A percentile compares a stretch with the other conserved stretches of the same genome.
phyloP scores from a whole-genome alignment of 1,140 invertebrate species.

The Coenobita brevimanus region DNA sequence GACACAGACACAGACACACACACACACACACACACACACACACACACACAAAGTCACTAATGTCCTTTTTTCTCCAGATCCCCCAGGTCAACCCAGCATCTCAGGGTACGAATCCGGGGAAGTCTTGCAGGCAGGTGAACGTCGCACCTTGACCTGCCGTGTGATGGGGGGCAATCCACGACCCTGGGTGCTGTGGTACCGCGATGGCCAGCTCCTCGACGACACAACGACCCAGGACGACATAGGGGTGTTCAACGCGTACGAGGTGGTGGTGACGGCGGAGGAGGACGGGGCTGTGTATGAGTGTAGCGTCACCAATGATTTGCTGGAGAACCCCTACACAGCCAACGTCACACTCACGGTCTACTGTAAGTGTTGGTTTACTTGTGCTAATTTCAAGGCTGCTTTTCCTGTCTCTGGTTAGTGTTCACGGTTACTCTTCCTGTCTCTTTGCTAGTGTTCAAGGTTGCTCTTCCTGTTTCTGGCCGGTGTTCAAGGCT shows the following conservation, averaged over 20 bases:
- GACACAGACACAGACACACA: background rate
- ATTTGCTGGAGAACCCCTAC: constrained; percentile 82
- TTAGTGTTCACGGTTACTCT: background rate
- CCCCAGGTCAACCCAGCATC: constrained; percentile 49
- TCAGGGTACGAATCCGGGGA: constrained; percentile 50
- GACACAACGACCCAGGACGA: constrained; percentile 72
- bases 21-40: background rate
- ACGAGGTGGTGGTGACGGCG: constrained; percentile 48
- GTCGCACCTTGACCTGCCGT: constrained; percentile 43
- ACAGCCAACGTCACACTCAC: constrained; percentile 60
- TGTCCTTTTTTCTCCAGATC: constrained; percentile 26
- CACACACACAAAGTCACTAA: background rate
- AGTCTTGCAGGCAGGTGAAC: constrained; percentile 41
- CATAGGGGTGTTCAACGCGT: constrained; percentile 38
- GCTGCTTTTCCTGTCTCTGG: background rate
- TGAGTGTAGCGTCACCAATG: constrained; percentile 92
- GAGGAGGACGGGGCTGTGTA: constrained; percentile 91
- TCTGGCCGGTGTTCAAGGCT: background rate
- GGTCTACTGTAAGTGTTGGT: constrained; percentile 56
- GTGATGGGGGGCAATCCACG: constrained; percentile 59
- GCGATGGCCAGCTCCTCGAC: constrained; percentile 49
- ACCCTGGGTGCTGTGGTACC: constrained; percentile 59
- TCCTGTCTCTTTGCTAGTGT: background rate
- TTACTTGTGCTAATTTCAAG: no score
- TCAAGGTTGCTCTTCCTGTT: background rate